Conservation (phyloP, 2,888 invertebrate species). For the Alloscopus bannaensis region DNA sequence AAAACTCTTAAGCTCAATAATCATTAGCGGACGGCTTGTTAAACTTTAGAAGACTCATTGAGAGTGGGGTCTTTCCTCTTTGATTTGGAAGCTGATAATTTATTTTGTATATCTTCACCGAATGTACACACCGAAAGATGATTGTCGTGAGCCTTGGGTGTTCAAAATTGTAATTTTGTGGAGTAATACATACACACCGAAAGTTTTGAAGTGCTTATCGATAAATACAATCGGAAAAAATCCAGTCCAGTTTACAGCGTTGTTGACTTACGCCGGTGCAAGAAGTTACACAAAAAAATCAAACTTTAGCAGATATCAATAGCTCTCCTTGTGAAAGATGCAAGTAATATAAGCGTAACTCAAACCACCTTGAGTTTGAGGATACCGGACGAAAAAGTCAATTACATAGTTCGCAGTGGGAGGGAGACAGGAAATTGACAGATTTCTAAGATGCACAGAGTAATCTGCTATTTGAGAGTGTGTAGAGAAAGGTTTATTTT, state of each 20-base stretch:
- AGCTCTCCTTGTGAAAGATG: too few species aligned
- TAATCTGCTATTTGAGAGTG: background rate
- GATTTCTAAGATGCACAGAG: background rate
- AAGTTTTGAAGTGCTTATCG: constrained; percentile 30
- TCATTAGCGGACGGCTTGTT: constrained; percentile 12
- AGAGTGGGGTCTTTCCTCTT: background rate
- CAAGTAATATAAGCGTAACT: background rate
- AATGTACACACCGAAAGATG: background rate
- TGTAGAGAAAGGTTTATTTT: background rate
- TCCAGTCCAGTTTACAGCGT: background rate
- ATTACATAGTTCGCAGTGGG: background rate
- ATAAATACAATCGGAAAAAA: constrained; percentile 23
- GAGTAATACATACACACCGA: background rate
- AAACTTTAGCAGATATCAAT: background rate
- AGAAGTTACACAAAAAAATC: background rate
- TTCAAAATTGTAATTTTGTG: background rate
- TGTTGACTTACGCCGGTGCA: background rate
- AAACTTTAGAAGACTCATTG: constrained; percentile 9
- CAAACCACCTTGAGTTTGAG: background rate
- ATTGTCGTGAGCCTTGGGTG: constrained; percentile 1
- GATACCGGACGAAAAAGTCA: background rate
- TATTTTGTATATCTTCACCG: background rate
- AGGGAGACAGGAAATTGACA: background rate
- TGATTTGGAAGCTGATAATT: too few species aligned
- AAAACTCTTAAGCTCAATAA: constrained; percentile 4